Conservation (phyloP, 1,140 invertebrate genomes). For the Drosophila bocqueti region DNA sequence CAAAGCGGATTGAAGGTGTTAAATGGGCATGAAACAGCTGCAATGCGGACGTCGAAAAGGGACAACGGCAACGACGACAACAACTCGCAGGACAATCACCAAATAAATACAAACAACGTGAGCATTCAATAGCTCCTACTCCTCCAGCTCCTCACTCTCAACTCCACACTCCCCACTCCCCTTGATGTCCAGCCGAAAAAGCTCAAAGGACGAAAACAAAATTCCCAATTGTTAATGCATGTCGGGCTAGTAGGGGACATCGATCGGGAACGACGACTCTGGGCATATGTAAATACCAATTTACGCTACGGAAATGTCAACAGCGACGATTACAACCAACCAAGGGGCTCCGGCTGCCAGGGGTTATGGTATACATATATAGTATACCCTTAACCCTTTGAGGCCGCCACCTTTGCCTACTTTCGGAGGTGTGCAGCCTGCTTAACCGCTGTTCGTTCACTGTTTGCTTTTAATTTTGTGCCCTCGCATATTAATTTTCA, state of each 20-base stretch:
- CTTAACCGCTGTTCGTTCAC: slow-evolving; percentile 28
- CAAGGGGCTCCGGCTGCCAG: slow-evolving; percentile 20
- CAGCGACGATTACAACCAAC: slow-evolving; percentile 72
- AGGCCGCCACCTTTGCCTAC: slow-evolving; percentile 30
- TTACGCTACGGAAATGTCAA: slow-evolving; percentile 78
- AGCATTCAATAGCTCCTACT: slow-evolving; percentile 20
- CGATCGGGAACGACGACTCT: slow-evolving; percentile 49
- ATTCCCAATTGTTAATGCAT: slow-evolving; percentile 71
- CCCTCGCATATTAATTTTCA: slow-evolving; percentile 65
- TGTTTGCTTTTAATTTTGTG: slow-evolving; percentile 60
- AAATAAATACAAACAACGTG: slow-evolving; percentile 69
- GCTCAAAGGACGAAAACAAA: slow-evolving; percentile 73
- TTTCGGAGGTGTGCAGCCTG: slow-evolving; percentile 35
- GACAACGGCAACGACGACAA: slow-evolving; percentile 57
- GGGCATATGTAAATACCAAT: slow-evolving; percentile 81
- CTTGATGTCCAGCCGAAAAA: slow-evolving; percentile 46
- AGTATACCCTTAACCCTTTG: slow-evolving; percentile 50
- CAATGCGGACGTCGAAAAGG: slow-evolving; percentile 58
- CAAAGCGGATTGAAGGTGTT: slow-evolving; percentile 80
- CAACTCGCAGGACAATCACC: slow-evolving; percentile 70
- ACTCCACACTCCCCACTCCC: not conserved
- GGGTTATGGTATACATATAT: slow-evolving; percentile 5
- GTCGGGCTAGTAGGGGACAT: slow-evolving; percentile 59
- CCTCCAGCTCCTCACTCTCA: not conserved
- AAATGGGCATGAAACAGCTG: slow-evolving; percentile 83